These are phyloP conservation scores for Piprites chloris DNA, from an alignment of 2,113 vertebrate species.

Conservation along the genomic window DNA sequence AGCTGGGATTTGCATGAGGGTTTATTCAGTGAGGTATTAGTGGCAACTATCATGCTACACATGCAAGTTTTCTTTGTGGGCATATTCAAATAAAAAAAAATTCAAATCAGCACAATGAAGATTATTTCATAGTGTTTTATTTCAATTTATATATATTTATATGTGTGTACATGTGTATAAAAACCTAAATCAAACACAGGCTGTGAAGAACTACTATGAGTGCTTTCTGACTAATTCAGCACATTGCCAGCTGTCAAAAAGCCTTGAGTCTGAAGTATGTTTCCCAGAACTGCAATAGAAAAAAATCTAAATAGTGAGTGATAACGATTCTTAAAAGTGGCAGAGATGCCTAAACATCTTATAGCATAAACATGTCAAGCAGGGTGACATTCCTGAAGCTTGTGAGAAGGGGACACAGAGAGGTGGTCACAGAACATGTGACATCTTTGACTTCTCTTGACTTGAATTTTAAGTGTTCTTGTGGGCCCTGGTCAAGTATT, in stretches of 20 bases:
- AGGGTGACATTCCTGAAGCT: background rate
- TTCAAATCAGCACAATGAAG: background rate
- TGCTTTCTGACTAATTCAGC: background rate
- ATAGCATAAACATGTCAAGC: background rate
- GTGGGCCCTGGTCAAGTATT: background rate
- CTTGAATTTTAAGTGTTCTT: background rate
- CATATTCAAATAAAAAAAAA: background rate
- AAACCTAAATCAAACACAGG: background rate
- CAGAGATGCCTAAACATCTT: background rate
- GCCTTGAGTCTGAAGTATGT: background rate
- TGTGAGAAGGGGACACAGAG: background rate
- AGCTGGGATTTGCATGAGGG: background rate
- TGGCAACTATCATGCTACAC: background rate
- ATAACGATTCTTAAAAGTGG: background rate
- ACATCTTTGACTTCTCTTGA: background rate
- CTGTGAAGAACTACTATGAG: background rate
- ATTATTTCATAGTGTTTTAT: background rate
- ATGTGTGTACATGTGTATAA: background rate
- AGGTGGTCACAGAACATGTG: background rate
- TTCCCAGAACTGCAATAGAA: background rate
- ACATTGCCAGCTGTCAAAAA: background rate
- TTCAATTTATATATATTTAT: background rate
- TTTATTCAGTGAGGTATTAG: slow-evolving; percentile 10
- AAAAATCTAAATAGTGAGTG: background rate
- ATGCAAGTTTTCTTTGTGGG: background rate